A percentile compares a stretch with the other conserved stretches of the same genome.
phyloP scores from a whole-genome alignment of 2,113 vertebrate genomes.

The Trichomycterus rosablanca region DNA sequence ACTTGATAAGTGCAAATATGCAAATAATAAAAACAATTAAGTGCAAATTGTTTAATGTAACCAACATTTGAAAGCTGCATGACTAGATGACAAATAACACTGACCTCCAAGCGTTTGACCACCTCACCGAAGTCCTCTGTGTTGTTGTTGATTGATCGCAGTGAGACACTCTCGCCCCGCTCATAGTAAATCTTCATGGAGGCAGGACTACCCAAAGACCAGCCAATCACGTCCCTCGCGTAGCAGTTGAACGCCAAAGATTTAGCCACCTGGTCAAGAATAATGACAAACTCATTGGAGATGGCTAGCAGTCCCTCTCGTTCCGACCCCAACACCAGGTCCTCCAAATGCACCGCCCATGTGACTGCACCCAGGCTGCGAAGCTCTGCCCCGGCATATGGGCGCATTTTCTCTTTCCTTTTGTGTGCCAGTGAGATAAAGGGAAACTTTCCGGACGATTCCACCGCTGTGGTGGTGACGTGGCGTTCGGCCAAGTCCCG shows the following conservation, averaged over 20 bases:
- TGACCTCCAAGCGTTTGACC: constrained; percentile 92
- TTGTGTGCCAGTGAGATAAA: constrained; percentile 97
- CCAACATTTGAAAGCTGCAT: no score
- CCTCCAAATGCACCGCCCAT: constrained; percentile 88
- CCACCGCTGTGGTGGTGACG: constrained; percentile 93
- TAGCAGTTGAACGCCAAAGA: constrained; percentile 93
- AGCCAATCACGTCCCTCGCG: constrained; percentile 91
- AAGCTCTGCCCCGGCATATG: constrained; percentile 84
- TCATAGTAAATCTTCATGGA: constrained; percentile 94
- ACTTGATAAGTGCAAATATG: no score
- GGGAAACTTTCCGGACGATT: constrained; percentile 94
- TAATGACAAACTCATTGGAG: constrained; percentile 88
- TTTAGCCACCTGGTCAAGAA: constrained; percentile 88
- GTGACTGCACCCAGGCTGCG: constrained; percentile 86
- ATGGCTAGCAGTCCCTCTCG: constrained; percentile 85
- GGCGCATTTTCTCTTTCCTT: constrained; percentile 90
- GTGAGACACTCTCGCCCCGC: constrained; percentile 84
- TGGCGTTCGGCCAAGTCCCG: constrained; percentile 97
- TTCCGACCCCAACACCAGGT: constrained; percentile 83
- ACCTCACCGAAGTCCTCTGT: constrained; percentile 95
- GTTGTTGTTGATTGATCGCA: constrained; percentile 83
- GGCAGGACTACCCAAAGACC: constrained; percentile 82
- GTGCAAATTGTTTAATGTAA: background rate
- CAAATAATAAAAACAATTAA: background rate
- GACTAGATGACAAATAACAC: no score